Percentiles rank a stretch among this genome's conserved stretches.
These are phyloP conservation scores for Oryzias melastigma DNA, from an alignment of 2,113 vertebrate species.

Conservation along the genomic window DNA sequence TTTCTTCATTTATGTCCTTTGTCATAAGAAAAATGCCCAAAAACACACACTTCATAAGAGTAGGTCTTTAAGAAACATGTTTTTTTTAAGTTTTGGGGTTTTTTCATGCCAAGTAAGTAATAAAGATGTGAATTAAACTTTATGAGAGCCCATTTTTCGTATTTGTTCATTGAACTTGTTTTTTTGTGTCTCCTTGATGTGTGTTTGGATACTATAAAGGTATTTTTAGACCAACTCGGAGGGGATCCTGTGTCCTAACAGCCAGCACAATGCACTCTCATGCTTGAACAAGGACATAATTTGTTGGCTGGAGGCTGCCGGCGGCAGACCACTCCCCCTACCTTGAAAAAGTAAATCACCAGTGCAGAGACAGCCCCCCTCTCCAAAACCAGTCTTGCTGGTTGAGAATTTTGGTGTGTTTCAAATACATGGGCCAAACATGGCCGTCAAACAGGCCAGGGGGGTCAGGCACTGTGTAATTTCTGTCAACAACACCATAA, in stretches of 20 bases:
- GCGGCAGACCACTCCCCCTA: constrained; percentile 24
- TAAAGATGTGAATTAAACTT: neutral
- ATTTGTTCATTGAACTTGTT: constrained; percentile 28
- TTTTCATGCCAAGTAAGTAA: neutral
- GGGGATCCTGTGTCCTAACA: constrained; percentile 43
- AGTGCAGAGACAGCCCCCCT: constrained; percentile 11
- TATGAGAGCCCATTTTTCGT: constrained; percentile 2
- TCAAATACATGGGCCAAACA: no score
- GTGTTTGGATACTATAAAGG: constrained; percentile 50
- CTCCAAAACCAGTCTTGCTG: neutral
- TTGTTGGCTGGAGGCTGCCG: constrained; percentile 35
- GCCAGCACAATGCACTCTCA: constrained; percentile 61
- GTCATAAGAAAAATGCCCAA: no score
- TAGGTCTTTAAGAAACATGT: no score
- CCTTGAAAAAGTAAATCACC: constrained; percentile 25
- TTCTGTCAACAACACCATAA: constrained; percentile 10
- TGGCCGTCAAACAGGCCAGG: no score
- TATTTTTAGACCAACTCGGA: constrained; percentile 64
- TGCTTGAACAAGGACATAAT: constrained; percentile 59
- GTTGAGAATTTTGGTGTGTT: no score
- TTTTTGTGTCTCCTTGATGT: constrained; percentile 40
- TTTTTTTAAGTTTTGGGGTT: no score
- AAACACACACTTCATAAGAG: no score
- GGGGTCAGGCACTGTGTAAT: no score
- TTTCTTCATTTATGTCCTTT: no score